Evolutionary conservation across 2,113 vertebrate genomes (phyloP).

Genomic region (Podarcis muralis): DNA sequence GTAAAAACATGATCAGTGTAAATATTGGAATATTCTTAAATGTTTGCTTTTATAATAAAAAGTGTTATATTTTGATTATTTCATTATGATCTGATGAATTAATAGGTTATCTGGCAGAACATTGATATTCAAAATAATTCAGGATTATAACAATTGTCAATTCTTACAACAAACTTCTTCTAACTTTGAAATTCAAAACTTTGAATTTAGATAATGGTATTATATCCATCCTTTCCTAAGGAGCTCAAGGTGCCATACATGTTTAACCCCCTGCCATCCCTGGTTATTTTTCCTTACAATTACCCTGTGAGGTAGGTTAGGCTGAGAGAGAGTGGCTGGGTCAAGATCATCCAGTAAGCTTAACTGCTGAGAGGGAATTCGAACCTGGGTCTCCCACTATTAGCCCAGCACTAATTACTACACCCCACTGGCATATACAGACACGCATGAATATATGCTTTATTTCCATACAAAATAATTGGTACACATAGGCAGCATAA

Average conservation of each 20-base stretch:
- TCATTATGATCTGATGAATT: not conserved
- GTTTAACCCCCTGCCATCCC: not conserved
- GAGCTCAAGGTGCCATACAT: not conserved
- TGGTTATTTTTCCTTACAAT: too few species aligned
- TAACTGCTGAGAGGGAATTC: too few species aligned
- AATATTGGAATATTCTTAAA: not conserved
- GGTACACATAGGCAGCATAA: not conserved
- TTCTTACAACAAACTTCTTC: not conserved
- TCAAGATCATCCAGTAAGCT: too few species aligned
- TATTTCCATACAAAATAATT: not conserved
- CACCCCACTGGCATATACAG: too few species aligned
- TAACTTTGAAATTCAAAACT: not conserved
- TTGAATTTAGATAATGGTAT: not conserved
- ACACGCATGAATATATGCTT: not conserved
- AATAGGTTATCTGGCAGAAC: not conserved
- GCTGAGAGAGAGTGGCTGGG: too few species aligned
- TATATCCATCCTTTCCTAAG: not conserved
- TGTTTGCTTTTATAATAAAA: slow-evolving; percentile 3
- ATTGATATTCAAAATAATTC: not conserved
- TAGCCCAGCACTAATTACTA: too few species aligned
- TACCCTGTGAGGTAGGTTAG: too few species aligned
- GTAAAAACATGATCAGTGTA: not conserved
- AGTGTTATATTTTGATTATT: not conserved
- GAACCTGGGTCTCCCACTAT: too few species aligned
- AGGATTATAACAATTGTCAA: not conserved